These are phyloP conservation scores for Litoditis marina DNA, from an alignment of 2,888 invertebrate genomes.

Conservation along the genomic window DNA sequence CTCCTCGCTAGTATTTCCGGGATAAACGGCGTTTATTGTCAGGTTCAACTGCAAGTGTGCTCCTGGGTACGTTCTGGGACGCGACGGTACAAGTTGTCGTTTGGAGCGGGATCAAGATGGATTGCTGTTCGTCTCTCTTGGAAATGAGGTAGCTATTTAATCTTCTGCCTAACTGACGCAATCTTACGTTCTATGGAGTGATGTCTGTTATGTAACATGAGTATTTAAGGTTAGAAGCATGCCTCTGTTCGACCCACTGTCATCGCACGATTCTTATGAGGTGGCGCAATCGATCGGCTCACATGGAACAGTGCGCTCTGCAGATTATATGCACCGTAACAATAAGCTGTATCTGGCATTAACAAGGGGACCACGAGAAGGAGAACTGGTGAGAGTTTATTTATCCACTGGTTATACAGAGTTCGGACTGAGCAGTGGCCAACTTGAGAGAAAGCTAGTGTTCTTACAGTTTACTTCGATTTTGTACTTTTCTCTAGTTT, in stretches of 20 bases:
- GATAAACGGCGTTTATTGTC: neutral
- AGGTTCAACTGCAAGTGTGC: conserved; percentile 41
- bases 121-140: conserved; percentile 22
- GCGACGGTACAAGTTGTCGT: conserved; percentile 34
- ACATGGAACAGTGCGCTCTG: conserved; percentile 18
- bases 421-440: too few species aligned
- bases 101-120: conserved; percentile 22
- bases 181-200: neutral
- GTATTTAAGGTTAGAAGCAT: conserved; percentile 18
- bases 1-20: neutral
- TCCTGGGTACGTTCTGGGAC: conserved; percentile 31
- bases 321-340: conserved; percentile 21
- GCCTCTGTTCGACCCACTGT: conserved; percentile 21
- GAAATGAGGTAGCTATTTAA: conserved; percentile 18
- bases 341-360: conserved; percentile 21
- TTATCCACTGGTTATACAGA: too few species aligned
- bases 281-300: conserved; percentile 12
- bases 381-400: conserved; percentile 26
- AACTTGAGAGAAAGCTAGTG: too few species aligned
- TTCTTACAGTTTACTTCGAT: too few species aligned
- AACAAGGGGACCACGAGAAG: conserved; percentile 15
- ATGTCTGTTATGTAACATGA: neutral
- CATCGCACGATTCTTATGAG: conserved; percentile 14
- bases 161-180: too few species aligned
- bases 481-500: neutral